These are phyloP conservation scores for Plumapathes pennacea DNA, from an alignment of 92 coral and sea anemone genomes.

Conservation along the genomic window DNA sequence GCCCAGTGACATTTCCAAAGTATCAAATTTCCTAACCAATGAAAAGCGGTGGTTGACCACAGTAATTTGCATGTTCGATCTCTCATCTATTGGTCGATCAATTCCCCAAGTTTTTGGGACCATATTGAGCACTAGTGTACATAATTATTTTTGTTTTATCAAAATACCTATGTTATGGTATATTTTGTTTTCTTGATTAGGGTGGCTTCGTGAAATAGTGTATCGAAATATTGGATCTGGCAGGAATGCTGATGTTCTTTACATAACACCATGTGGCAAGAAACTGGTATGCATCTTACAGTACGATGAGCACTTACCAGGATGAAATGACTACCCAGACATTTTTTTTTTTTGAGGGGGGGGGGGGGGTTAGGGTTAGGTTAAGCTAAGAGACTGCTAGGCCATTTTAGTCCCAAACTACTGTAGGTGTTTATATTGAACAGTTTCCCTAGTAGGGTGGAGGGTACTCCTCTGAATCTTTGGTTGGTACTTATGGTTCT, in stretches of 20 bases:
- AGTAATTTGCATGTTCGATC: background rate
- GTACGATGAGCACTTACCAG: background rate
- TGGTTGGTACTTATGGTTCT: too few relatives aligned
- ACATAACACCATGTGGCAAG: slow-evolving; percentile 50
- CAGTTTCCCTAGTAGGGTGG: too few relatives aligned
- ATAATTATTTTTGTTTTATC: background rate
- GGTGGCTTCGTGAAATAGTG: slow-evolving; percentile 54
- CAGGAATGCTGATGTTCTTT: slow-evolving; percentile 27
- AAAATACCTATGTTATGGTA: background rate
- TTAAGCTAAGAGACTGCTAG: too few relatives aligned
- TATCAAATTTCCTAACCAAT: too few relatives aligned
- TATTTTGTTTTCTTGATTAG: background rate
- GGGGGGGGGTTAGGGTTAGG: too few relatives aligned
- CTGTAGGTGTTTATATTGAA: too few relatives aligned
- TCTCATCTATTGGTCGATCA: background rate
- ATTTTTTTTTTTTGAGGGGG: too few relatives aligned
- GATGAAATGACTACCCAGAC: too few relatives aligned
- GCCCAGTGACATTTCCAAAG: background rate
- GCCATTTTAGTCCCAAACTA: too few relatives aligned
- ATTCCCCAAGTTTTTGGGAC: too few relatives aligned
- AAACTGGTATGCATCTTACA: slow-evolving; percentile 14
- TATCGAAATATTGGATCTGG: slow-evolving; percentile 32
- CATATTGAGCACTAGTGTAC: background rate
- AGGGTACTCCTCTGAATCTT: too few relatives aligned
- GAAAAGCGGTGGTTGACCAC: too few relatives aligned